Evolutionary conservation across 2,888 invertebrate genomes (phyloP).

Genomic region (Andrena camellia): DNA sequence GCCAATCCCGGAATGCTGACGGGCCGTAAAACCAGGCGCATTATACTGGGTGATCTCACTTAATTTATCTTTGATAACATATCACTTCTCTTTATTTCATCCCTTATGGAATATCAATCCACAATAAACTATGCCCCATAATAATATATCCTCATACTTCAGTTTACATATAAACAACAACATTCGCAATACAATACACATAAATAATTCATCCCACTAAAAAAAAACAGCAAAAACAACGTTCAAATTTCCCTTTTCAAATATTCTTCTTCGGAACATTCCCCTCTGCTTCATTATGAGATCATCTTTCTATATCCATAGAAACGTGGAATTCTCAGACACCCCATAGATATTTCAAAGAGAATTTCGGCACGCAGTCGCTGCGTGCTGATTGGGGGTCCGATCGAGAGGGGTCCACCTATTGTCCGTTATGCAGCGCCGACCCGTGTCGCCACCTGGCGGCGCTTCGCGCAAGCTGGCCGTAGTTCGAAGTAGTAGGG

Average conservation of each 20-base stretch:
- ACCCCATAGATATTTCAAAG: conserved; percentile 21
- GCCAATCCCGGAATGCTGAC: conserved; percentile 29
- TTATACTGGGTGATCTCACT: conserved; percentile 36
- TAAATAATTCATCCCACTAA: too few relatives aligned
- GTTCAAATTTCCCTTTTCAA: too few relatives aligned
- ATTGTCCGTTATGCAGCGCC: conserved; percentile 7
- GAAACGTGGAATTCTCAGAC: conserved; percentile 1
- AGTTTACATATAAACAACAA: not conserved
- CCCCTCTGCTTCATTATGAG: not conserved
- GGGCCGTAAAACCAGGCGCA: conserved; percentile 7
- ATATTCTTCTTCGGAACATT: not conserved
- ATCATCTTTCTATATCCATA: not conserved
- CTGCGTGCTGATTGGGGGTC: conserved; percentile 7
- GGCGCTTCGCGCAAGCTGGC: not conserved
- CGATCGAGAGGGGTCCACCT: not conserved
- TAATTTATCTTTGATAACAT: not conserved
- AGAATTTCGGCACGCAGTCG: conserved; percentile 26
- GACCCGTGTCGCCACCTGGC: not conserved
- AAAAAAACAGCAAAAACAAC: too few relatives aligned
- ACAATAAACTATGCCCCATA: not conserved
- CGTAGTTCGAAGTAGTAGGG: conserved; percentile 5
- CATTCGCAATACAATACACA: too few relatives aligned
- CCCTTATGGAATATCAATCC: not conserved
- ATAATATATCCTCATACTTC: not conserved
- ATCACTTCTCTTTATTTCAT: not conserved